Base-by-base conservation (phyloP, 2,888 invertebrate genomes). In the Galerucella nymphaeae region DNA sequence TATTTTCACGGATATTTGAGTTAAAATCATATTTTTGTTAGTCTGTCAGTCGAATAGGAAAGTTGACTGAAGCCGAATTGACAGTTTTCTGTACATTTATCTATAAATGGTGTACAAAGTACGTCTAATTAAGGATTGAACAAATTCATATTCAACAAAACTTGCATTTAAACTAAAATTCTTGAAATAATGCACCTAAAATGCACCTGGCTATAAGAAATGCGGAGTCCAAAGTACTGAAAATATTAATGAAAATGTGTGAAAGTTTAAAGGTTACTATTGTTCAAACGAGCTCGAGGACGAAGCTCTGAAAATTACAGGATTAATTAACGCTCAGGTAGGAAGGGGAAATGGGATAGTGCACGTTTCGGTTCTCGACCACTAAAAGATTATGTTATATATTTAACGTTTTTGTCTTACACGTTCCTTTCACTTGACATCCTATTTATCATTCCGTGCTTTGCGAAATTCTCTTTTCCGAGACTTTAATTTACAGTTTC, bases 371-470 rank as follows among this genome's bases (percentile, higher is more conserved):
- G 38, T 41, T 55, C 53, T 41, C 57, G 59, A 42, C 62, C 70
- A 61, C 66, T 66, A 66, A 70, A 70, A 73, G 67, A 73, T 73
- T 73, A 66, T 66, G 57, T 63, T 50, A 66, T 67, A 71, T 71
- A 71, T 70, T 70, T 70, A 73, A 70, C 62, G 66, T 73, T 73
- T 73, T 70, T 71, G 70, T 71, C 57, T 53, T 59, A 64, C 73
- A 73, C 73, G 73, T 71, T 58, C 73, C 50, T 64, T 53, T 48
- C 8, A 53, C 53, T 62, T 62, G 62, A 69, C 62, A 42, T 68
- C 61, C 30, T 62, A 69, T 69, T 69, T 69, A 69, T 69, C 69
- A 69, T 69, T 41, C 18, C n/a, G 42, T 53, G 69, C 62, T 69
- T 69, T 69, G 20, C 69, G 62, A 42, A 48, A 48, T 48, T 48